Evolutionary conservation across 2,888 invertebrate genomes (phyloP), one percentile per base, ranked within the genome.

Genomic region (Diarsia rubi): DNA sequence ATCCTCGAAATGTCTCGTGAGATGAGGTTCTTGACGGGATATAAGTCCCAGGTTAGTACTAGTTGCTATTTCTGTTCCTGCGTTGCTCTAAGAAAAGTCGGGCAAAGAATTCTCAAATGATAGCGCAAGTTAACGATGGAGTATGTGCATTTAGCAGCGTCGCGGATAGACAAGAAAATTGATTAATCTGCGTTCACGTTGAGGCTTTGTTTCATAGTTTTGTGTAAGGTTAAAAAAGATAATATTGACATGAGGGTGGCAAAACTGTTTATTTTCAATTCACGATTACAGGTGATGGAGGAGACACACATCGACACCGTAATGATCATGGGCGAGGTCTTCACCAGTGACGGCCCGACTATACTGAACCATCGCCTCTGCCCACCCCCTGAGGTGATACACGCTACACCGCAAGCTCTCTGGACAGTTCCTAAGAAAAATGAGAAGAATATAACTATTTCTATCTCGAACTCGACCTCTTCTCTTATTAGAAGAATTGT

Each of bases 351-450:
- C 24, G 96, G 97, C 2, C 99, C 99, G 0, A 98, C 99, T 0
- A 99, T 99, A 97, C 96, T 99, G 69, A 98, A 98, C 63, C 99
- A 99, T 91, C 97, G 99, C 37, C 97, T 99, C 3, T 99, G 99
- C 78, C 99, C 99, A 2, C 99, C 99, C 0, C 99, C 99, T 0
- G 99, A 99, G 93, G 99, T 99, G 95, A 99, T 99, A 99, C 95
- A 99, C 99, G 0, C 97, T 99, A 31, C 99, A 99, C 93, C 97
- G 99, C 76, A 99, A 99, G 95, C 97, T 99, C 65, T 99, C 99
- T 0, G 99, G 99, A 0, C 98, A 99, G 21, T 99, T 99, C 94
- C 96, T 69, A 97, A 98, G 89, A 98, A 96, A 97, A 47, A 54
- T 19, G 37, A 37, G 3, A 37, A 37, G 31, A 31, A 31, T 3